A percentile compares a stretch with the other conserved stretches of the same genome.
Evolutionary conservation across 2,888 invertebrate genomes (phyloP).

Genomic region (Epistrophella euchroma): DNA sequence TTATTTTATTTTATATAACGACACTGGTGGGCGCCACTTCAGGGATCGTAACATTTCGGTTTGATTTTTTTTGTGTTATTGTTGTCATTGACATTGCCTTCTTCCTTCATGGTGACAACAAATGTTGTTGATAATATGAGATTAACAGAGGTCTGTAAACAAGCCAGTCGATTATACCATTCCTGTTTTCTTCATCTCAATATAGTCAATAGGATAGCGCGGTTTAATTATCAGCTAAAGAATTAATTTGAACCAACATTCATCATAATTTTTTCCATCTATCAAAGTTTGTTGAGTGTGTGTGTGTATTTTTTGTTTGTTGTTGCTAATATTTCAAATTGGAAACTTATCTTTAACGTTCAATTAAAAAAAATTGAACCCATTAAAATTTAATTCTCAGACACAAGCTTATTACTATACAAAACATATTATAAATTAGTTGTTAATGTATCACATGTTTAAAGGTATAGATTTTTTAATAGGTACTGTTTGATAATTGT

Average conservation of each 20-base stretch:
- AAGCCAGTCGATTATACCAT: not conserved
- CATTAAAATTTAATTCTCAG: conserved; percentile 8
- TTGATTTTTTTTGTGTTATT: not conserved
- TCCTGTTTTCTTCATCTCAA: not conserved
- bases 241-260: not conserved
- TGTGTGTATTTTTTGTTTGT: not conserved
- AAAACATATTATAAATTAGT: not conserved
- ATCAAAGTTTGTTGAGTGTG: not conserved
- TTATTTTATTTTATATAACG: not conserved
- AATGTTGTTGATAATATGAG: not conserved
- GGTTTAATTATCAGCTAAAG: not conserved
- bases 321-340: not conserved
- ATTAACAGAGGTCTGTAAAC: not conserved
- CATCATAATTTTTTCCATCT: not conserved
- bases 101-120: not conserved
- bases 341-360: conserved; percentile 3
- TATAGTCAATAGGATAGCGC: not conserved
- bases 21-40: not conserved
- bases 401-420: not conserved
- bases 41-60: not conserved
- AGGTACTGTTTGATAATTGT: conserved; percentile 4
- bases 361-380: conserved; percentile 2
- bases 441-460: not conserved
- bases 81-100: not conserved
- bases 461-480: not conserved